Evolutionary conservation across 2,888 invertebrate species (phyloP), one percentile per base, ranked within the genome.

Genomic region (Leptinotarsa haldemani): DNA sequence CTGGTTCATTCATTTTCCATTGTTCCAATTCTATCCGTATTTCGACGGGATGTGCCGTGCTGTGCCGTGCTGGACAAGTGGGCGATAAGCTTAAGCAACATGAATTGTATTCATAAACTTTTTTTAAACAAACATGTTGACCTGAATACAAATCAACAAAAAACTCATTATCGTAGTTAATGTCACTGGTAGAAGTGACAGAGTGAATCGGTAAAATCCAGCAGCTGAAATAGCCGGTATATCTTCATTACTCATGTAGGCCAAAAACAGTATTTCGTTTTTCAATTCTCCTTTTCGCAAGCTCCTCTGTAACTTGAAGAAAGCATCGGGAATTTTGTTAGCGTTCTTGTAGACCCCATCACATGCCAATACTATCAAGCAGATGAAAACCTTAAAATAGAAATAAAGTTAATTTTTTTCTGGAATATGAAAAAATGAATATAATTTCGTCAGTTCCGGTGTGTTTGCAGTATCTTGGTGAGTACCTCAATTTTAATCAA

Each of bases 161-260:
- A 22, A 58, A 25, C 58, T 58, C 13, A 22, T 58, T 20, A 58
- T 58, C 25, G 58, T 58, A 22, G 58, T 16, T 58, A 58, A 15
- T 58, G 22, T 58, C 25, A 58, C 58, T 16, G 58, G 58, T 58
- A 58, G 22, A 12, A 58, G 25, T 13, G 58, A 58, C 25, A 22
- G 16, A 13, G 15, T 58, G 58, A 58, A 22, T 13, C 25, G 58
- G 15, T 20, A 58, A 25, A 58, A 58, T 22, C 58, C 58, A 7
- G 58, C 58, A 15, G 58, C 58, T 9, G 58, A 58, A 15, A 58
- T 1, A 15, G 18, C 58, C 5, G 58, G 58, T 22, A 58, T 22
- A 22, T 58, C 22, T 13, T 58, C 58, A 20, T 2, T 58, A 12
- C 1, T 58, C 22, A 5, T 22, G 13, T 58, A 15, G 58, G 16